Evolutionary conservation across 2,888 invertebrate species (phyloP).

Genomic region (Taenaris catops): DNA sequence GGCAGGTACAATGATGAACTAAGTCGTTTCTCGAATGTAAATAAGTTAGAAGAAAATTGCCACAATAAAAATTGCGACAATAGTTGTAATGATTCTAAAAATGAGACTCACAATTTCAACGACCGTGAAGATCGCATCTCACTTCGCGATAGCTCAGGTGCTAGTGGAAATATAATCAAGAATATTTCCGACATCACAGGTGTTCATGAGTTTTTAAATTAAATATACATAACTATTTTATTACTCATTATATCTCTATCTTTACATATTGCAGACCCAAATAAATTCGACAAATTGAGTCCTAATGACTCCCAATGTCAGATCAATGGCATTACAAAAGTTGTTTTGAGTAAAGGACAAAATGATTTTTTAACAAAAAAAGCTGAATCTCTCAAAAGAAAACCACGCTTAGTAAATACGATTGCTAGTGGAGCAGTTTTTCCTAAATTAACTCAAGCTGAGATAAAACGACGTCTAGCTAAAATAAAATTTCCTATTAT

Average conservation of each 20-base stretch:
- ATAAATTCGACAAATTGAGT: constrained; percentile 4
- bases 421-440: constrained; percentile 29
- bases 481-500: constrained; percentile 49
- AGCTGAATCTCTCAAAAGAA: constrained; percentile 26
- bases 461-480: constrained; percentile 46
- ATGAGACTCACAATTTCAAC: too few relatives aligned
- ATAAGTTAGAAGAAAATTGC: too few relatives aligned
- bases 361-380: constrained; percentile 20
- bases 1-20: background rate
- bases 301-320: constrained; percentile 22
- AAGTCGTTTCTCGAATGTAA: too few relatives aligned
- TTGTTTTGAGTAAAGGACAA: constrained; percentile 34
- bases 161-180: too few relatives aligned
- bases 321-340: constrained; percentile 38
- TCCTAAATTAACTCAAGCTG: constrained; percentile 43
- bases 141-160: too few relatives aligned
- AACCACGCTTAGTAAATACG: constrained; percentile 32
- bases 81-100: too few relatives aligned
- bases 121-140: too few relatives aligned
- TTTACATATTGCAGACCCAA: constrained; percentile 1
- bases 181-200: too few relatives aligned
- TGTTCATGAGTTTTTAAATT: too few relatives aligned
- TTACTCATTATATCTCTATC: too few relatives aligned
- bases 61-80: too few relatives aligned
- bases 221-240: too few relatives aligned